These are phyloP conservation scores for Amblyopsis rosae DNA, from an alignment of 2,113 vertebrate genomes.

Conservation along the genomic window DNA sequence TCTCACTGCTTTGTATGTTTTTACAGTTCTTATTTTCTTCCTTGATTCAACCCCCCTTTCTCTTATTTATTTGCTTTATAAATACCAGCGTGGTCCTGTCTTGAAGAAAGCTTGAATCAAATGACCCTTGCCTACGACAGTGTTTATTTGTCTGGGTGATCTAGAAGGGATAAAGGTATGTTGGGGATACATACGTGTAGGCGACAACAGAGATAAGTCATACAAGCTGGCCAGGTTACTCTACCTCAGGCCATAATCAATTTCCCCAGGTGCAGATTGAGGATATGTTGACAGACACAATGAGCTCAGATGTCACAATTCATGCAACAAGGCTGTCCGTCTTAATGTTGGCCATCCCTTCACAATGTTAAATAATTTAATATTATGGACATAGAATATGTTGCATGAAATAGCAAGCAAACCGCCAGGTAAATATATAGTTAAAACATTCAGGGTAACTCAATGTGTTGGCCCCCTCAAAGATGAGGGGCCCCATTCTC, in stretches of 20 bases:
- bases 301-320: constrained; percentile 67
- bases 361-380: constrained; percentile 57
- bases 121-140: constrained; percentile 60
- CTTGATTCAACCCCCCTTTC: constrained; percentile 54
- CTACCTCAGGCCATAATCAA: constrained; percentile 68
- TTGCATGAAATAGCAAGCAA: constrained; percentile 47
- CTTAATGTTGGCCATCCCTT: constrained; percentile 59
- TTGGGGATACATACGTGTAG: constrained; percentile 59
- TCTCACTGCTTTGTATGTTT: constrained; percentile 76
- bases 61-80: constrained; percentile 79
- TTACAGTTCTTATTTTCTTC: constrained; percentile 73
- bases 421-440: constrained; percentile 1
- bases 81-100: constrained; percentile 63
- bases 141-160: constrained; percentile 77
- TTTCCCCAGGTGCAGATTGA: constrained; percentile 59
- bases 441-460: constrained; percentile 25
- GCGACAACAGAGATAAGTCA: constrained; percentile 65
- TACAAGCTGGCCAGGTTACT: constrained; percentile 60
- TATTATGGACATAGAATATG: constrained; percentile 46
- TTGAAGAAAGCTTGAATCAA: constrained; percentile 63
- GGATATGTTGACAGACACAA: constrained; percentile 59
- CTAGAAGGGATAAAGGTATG: constrained; percentile 63
- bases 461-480: constrained; percentile 5
- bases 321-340: constrained; percentile 58
- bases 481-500: constrained; percentile 18